Evolutionary conservation across 2,797 vertebrate species (phyloP).

Genomic region (Lacerta bilineata): DNA sequence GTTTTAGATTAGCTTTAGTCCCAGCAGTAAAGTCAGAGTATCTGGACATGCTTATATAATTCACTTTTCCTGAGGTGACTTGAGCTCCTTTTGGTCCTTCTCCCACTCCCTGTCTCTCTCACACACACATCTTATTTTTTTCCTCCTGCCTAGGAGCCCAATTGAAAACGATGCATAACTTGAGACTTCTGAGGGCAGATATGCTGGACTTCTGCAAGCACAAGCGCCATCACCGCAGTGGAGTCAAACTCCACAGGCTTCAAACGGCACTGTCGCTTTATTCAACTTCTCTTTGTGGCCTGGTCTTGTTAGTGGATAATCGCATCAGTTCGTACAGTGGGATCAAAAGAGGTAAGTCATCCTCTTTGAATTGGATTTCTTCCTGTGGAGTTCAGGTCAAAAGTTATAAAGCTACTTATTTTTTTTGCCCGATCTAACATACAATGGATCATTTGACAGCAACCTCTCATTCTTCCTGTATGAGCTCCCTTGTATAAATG

Average conservation of each 20-base stretch:
- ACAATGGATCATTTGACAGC: neutral
- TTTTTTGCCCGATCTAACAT: neutral
- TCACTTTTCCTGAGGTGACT: neutral
- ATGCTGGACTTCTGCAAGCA: slow-evolving; percentile 96
- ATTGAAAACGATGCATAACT: slow-evolving; percentile 98
- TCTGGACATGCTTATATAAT: neutral
- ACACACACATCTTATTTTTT: neutral
- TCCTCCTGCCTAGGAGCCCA: slow-evolving; percentile 86
- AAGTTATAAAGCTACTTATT: neutral
- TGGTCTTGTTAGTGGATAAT: slow-evolving; percentile 95
- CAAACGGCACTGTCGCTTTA: slow-evolving; percentile 96
- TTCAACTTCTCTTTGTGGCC: slow-evolving; percentile 93
- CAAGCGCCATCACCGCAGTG: slow-evolving; percentile 88
- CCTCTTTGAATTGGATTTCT: neutral
- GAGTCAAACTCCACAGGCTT: slow-evolving; percentile 92
- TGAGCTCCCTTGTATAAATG: too few relatives aligned
- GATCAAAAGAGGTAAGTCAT: slow-evolving; percentile 92
- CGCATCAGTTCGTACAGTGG: slow-evolving; percentile 97
- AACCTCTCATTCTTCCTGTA: neutral
- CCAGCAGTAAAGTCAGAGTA: neutral
- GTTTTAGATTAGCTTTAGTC: neutral
- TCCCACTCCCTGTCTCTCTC: slow-evolving; percentile 27
- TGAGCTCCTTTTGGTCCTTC: slow-evolving; percentile 42
- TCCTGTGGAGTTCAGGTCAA: neutral
- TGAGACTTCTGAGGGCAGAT: slow-evolving; percentile 92